Conservation (phyloP, 2,113 vertebrate species). For the Sorex fumeus region DNA sequence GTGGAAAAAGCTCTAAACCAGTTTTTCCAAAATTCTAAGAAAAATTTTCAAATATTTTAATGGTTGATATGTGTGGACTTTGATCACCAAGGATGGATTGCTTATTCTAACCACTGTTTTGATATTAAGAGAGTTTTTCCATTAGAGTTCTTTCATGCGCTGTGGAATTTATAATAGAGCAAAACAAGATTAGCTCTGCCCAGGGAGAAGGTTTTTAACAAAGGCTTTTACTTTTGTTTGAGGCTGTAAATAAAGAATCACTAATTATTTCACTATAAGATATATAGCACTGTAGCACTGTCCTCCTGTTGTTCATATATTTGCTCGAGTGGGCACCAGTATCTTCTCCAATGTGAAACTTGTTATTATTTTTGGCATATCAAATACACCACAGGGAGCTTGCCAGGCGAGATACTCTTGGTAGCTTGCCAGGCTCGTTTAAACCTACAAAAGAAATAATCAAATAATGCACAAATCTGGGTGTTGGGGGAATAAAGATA, state of each 20-base stretch:
- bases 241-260: too few species aligned
- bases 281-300: too few species aligned
- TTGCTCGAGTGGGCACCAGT: too few species aligned
- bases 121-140: neutral
- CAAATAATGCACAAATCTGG: neutral
- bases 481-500: neutral
- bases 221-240: neutral
- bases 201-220: neutral
- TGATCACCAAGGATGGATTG: neutral
- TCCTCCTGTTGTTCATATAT: too few species aligned
- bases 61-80: too few species aligned
- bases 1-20: slow-evolving; percentile 15
- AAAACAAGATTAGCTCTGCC: neutral
- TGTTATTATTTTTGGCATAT: too few species aligned
- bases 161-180: neutral
- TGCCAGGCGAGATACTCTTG: too few species aligned
- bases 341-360: too few species aligned
- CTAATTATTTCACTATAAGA: neutral
- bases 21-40: neutral
- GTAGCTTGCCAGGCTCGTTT: too few species aligned
- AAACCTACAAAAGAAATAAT: too few species aligned
- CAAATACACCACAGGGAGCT: too few species aligned
- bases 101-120: neutral
- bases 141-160: neutral
- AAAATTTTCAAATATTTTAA: neutral